phyloP scores from a whole-genome alignment of 2,888 invertebrate species.

The Lypha dubia region DNA sequence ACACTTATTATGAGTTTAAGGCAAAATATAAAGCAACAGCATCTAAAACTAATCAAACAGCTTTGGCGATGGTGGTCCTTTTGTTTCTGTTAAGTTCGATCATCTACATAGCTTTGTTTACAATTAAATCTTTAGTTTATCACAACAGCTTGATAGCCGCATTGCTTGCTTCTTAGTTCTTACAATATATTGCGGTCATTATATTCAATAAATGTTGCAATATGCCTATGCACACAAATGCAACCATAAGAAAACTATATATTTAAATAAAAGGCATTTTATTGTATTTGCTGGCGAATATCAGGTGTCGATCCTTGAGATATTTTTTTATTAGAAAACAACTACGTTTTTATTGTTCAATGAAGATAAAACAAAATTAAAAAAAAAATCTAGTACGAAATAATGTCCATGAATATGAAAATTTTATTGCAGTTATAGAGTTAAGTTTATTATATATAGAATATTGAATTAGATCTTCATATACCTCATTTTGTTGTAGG shows the following conservation, averaged over 20 bases:
- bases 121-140: constrained; percentile 69
- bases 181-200: constrained; percentile 18
- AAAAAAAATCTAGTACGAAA: constrained; percentile 21
- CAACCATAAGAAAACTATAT: constrained; percentile 16
- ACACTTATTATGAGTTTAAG: constrained; percentile 54
- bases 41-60: constrained; percentile 8
- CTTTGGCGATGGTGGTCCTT: constrained; percentile 18
- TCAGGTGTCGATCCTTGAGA: constrained; percentile 63
- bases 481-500: background rate
- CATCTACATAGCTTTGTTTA: constrained; percentile 64
- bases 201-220: constrained; percentile 4
- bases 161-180: constrained; percentile 10
- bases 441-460: too few relatives aligned
- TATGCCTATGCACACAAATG: constrained; percentile 16
- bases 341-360: background rate
- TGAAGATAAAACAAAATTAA: constrained; percentile 34
- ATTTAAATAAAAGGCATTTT: constrained; percentile 23
- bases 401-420: background rate
- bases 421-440: background rate
- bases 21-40: constrained; percentile 26
- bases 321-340: constrained; percentile 20
- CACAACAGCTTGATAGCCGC: constrained; percentile 41
- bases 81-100: constrained; percentile 29
- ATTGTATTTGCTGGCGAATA: constrained; percentile 52
- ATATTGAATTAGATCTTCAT: too few relatives aligned